phyloP scores from a whole-genome alignment of 2,797 vertebrate species.

The Manis crassicaudata region DNA sequence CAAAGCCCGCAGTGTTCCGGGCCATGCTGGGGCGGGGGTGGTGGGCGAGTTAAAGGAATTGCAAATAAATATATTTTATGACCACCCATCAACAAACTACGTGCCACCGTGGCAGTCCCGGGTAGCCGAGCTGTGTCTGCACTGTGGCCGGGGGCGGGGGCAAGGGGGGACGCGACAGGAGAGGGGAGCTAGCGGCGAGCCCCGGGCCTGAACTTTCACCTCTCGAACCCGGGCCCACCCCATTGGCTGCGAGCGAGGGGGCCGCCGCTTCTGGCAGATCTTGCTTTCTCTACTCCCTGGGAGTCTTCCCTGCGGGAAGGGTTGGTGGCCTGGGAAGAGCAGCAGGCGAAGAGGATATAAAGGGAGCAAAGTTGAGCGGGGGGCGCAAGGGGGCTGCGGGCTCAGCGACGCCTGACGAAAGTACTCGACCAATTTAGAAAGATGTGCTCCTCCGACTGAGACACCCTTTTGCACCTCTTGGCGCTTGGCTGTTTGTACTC shows the following conservation, averaged over 20 bases:
- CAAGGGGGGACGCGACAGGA: neutral
- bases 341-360: neutral
- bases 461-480: neutral
- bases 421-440: neutral
- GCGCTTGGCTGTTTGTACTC: neutral
- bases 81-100: slow-evolving; percentile 83
- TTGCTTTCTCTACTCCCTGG: neutral
- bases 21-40: slow-evolving; percentile 45
- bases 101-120: slow-evolving; percentile 74
- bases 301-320: neutral
- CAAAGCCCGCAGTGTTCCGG: slow-evolving; percentile 71
- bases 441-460: neutral
- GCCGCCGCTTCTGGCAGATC: slow-evolving; percentile 34
- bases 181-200: neutral
- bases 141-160: neutral
- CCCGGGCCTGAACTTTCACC: slow-evolving; percentile 88
- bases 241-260: slow-evolving; percentile 75
- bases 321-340: neutral
- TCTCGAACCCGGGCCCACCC: slow-evolving; percentile 82
- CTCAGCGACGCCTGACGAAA: neutral
- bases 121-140: slow-evolving; percentile 65
- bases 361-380: neutral
- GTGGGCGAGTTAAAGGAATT: slow-evolving; percentile 73
- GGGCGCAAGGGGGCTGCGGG: neutral
- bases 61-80: slow-evolving; percentile 84